Evolutionary conservation across 2,888 invertebrate genomes (phyloP).

Genomic region (Diachrysia chrysitis): DNA sequence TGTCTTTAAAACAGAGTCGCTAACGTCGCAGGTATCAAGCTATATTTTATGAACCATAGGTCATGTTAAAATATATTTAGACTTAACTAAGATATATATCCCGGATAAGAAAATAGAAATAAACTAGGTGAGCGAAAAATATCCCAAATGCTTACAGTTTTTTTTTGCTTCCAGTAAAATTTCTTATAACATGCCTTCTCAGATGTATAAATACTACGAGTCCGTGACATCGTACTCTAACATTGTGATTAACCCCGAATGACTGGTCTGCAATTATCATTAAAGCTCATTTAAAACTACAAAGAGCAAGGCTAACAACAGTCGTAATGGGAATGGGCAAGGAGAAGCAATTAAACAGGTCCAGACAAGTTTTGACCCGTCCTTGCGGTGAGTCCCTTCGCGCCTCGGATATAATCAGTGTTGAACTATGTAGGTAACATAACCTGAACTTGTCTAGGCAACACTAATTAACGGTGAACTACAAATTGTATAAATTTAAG

Average conservation of each 20-base stretch:
- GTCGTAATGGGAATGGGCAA: conserved; percentile 57
- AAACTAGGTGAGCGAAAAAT: too few species aligned
- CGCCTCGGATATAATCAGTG: conserved; percentile 72
- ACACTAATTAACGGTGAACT: conserved; percentile 58
- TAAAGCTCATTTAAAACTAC: conserved; percentile 60
- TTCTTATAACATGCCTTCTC: too few species aligned
- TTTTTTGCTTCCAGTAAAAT: too few species aligned
- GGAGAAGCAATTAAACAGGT: conserved; percentile 70
- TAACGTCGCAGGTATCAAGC: too few species aligned
- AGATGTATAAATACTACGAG: not conserved
- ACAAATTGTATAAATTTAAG: conserved; percentile 47
- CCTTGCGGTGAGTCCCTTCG: conserved; percentile 66
- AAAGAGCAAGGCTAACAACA: conserved; percentile 51
- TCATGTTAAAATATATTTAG: too few species aligned
- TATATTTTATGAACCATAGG: too few species aligned
- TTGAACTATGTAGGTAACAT: conserved; percentile 60
- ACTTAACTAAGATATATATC: too few species aligned
- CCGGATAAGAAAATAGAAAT: too few species aligned
- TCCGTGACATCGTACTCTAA: conserved; percentile 1
- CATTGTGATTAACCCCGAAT: conserved; percentile 41
- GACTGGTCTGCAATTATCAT: conserved; percentile 56
- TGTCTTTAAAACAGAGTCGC: too few species aligned
- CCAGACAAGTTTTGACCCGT: conserved; percentile 64
- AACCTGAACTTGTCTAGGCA: conserved; percentile 50
- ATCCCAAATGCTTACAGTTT: too few species aligned